These are phyloP conservation scores for Ichneumon xanthorius DNA, from an alignment of 2,888 invertebrate species.

Conservation along the genomic window DNA sequence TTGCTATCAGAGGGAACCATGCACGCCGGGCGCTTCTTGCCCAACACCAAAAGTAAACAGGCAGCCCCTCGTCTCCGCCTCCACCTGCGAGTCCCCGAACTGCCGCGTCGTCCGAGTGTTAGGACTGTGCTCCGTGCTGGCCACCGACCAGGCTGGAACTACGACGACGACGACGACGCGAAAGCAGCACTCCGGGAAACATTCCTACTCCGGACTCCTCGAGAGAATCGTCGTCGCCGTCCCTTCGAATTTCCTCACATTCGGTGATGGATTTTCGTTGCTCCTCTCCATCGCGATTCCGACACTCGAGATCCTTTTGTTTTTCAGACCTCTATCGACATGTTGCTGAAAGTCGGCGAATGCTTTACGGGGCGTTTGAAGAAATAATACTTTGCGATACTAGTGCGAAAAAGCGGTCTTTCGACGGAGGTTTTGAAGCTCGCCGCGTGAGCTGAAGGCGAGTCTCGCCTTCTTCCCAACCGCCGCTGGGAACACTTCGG, in stretches of 20 bases:
- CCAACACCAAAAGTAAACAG: constrained; percentile 83
- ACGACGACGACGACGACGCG: constrained; percentile 21
- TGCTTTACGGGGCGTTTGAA: neutral
- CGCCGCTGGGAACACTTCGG: too few species aligned
- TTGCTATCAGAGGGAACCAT: constrained; percentile 84
- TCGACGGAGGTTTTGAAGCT: too few species aligned
- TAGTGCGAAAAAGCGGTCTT: too few species aligned
- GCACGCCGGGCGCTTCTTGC: constrained; percentile 82
- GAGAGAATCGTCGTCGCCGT: constrained; percentile 29
- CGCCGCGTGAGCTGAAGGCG: too few species aligned
- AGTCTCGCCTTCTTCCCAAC: too few species aligned
- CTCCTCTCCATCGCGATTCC: neutral
- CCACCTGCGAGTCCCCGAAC: constrained; percentile 69
- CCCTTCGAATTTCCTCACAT: constrained; percentile 19
- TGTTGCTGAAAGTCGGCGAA: neutral
- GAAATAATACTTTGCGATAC: neutral
- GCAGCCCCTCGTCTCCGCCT: constrained; percentile 72
- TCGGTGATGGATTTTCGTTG: neutral
- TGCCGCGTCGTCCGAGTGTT: constrained; percentile 56
- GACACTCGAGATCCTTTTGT: neutral
- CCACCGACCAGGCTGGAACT: constrained; percentile 49
- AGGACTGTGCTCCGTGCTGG: constrained; percentile 60
- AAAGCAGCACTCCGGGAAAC: constrained; percentile 43
- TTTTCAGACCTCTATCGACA: neutral
- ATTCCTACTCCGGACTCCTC: constrained; percentile 19